phyloP scores from a whole-genome alignment of 2,797 vertebrate genomes.

The Onychomys torridus region DNA sequence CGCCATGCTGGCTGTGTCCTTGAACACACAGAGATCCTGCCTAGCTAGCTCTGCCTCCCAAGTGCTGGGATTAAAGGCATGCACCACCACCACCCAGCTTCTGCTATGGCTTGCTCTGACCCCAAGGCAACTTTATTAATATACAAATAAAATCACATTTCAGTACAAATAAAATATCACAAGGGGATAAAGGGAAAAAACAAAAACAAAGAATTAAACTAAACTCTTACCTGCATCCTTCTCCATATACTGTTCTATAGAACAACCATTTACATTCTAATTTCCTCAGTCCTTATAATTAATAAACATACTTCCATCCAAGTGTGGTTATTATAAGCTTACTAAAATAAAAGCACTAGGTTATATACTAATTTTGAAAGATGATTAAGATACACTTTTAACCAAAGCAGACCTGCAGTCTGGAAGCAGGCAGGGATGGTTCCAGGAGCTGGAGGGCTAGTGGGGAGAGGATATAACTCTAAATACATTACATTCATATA shows the following conservation, averaged over 20 bases:
- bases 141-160: no score
- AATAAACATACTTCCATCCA: constrained; percentile 33
- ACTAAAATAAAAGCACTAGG: constrained; percentile 9
- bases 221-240: not conserved
- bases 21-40: no score
- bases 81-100: no score
- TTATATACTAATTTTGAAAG: not conserved
- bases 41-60: no score
- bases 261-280: not conserved
- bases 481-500: not conserved
- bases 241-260: not conserved
- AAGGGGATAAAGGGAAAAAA: not conserved
- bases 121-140: no score
- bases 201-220: not conserved
- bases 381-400: constrained; percentile 13
- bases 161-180: no score
- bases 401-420: not conserved
- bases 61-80: no score
- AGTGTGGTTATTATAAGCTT: not conserved
- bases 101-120: no score
- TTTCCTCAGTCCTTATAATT: not conserved
- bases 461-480: not conserved
- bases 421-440: not conserved
- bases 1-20: no score
- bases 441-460: not conserved